Conservation (phyloP, 2,797 vertebrate species). For the Gambelia wislizenii region DNA sequence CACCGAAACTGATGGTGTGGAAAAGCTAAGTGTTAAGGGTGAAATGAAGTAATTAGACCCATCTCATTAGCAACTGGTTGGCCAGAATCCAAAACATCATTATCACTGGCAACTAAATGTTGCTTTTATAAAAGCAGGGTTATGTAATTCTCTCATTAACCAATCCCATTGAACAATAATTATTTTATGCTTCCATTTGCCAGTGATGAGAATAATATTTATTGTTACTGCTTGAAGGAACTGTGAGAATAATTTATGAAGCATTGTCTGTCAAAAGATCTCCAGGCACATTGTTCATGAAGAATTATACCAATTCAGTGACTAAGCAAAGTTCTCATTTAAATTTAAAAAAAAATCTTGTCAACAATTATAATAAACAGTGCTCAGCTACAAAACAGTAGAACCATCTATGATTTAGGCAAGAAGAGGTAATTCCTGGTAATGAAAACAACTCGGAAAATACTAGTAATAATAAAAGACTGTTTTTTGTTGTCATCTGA, state of each 20-base stretch:
- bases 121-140: background rate
- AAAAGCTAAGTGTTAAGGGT: background rate
- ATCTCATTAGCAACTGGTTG: background rate
- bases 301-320: background rate
- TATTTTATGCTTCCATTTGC: too few species aligned
- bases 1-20: too few species aligned
- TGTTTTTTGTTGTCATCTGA: too few species aligned
- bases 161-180: too few species aligned
- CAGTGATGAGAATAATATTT: background rate
- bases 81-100: conserved; percentile 2
- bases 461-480: too few species aligned
- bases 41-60: background rate
- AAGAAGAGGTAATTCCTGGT: too few species aligned
- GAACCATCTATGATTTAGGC: too few species aligned
- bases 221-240: conserved; percentile 6
- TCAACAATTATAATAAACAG: too few species aligned
- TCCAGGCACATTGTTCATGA: conserved; percentile 1
- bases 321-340: background rate
- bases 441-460: too few species aligned
- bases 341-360: background rate
- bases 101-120: background rate
- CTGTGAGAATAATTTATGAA: conserved; percentile 3
- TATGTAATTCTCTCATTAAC: too few species aligned
- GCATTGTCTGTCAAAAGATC: background rate
- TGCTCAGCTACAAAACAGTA: too few species aligned